phyloP scores from a whole-genome alignment of 1,140 invertebrate species.

The Papilio polytes region DNA sequence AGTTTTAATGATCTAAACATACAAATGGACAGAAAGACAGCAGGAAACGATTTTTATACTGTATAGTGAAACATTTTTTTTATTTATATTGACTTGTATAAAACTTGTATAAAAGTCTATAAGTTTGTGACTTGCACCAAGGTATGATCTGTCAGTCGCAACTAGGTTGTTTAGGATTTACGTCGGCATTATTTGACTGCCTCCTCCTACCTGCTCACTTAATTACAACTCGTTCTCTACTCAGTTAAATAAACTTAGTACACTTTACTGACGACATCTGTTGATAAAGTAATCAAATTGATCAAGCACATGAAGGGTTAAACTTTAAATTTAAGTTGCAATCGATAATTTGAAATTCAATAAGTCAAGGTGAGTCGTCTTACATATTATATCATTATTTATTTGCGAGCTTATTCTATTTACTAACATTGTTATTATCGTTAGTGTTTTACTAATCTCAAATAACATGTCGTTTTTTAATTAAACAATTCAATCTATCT shows the following conservation, averaged over 20 bases:
- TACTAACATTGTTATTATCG: neutral
- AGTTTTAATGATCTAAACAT: too few relatives aligned
- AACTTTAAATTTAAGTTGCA: neutral
- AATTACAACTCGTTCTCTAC: conserved; percentile 33
- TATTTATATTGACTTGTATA: neutral
- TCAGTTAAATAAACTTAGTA: conserved; percentile 26
- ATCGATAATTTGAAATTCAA: neutral
- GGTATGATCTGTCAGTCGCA: conserved; percentile 60
- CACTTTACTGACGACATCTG: conserved; percentile 23
- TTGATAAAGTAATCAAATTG: conserved; percentile 13
- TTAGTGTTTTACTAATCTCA: neutral
- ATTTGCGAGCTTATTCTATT: neutral
- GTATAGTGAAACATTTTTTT: neutral
- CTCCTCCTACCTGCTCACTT: conserved; percentile 58
- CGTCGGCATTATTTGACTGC: conserved; percentile 71
- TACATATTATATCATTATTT: neutral
- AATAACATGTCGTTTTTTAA: neutral
- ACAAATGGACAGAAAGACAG: too few relatives aligned
- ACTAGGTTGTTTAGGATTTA: conserved; percentile 78
- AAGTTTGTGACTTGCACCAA: conserved; percentile 42
- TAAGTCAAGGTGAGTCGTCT: neutral
- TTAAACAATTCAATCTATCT: neutral
- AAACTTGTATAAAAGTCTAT: conserved; percentile 38
- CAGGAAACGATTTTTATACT: neutral
- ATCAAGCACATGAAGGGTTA: neutral